Evolutionary conservation across 1,140 invertebrate genomes (phyloP), one percentile per base, ranked within the genome.

Genomic region (Pectinophora gossypiella): DNA sequence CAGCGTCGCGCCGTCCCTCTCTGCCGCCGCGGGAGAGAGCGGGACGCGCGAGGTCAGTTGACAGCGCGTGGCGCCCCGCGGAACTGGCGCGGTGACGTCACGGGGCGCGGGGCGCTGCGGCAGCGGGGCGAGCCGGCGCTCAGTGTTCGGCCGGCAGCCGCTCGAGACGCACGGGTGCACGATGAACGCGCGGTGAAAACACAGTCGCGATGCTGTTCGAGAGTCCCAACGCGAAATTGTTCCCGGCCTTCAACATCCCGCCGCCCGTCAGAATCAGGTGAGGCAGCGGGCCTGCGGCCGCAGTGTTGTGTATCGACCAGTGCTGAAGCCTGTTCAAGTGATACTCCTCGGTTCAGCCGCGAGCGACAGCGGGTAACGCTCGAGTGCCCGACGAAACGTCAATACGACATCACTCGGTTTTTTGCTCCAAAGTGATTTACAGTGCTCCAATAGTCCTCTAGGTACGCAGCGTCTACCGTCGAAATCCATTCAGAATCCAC

Each of bases 241-340:
- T 72, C 75, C 81, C 81, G 64, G 80, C 79, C 67, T 87, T 87
- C 84, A 85, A 85, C 76, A 87, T 87, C 72, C 84, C 84, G 54
- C 84, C 84, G 68, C 84, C 84, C 54, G 79, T 87, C 13, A 73
- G 83, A 71, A 77, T 87, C 66, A 87, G 83, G 84, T 87, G 76
- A 82, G 79, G 56, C 27, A 23, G 16, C 45, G 64, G 63, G 62
- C 61, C 59, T 20, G 27, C n/a, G 27, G 9, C 27, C n/a, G n/a
- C n/a, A 32, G 27, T 32, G 27, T n/a, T 32, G 27, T 32, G 27
- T 32, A 32, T 32, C 27, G 27, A 32, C 27, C 27, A n/a, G n/a
- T n/a, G n/a, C n/a, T n/a, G 27, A 32, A 32, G 27, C 27, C 27
- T 32, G 9, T 32, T 32, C 27, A 32, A 32, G 27, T 32, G 27